Conservation (phyloP, 2,113 vertebrate genomes). For the Odobenus rosmarus region DNA sequence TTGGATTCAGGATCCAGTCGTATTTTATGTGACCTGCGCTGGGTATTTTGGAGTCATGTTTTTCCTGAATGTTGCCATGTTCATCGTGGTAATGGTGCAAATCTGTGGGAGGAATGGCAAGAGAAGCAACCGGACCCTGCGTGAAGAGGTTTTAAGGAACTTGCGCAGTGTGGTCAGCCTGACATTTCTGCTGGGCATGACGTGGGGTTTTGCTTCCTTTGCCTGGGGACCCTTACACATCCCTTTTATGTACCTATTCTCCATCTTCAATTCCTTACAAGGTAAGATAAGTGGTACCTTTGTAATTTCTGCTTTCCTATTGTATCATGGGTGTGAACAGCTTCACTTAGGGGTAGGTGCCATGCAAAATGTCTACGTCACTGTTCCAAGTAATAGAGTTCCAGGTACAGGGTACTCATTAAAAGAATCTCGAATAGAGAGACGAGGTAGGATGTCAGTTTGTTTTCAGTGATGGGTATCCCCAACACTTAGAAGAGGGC, state of each 20-base stretch:
- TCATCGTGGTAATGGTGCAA: slow-evolving; percentile 98
- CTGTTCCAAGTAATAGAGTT: neutral
- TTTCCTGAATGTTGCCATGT: slow-evolving; percentile 97
- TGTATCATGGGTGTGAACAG: neutral
- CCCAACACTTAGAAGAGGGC: neutral
- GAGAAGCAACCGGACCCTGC: slow-evolving; percentile 92
- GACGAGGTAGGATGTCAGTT: neutral
- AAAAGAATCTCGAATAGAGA: neutral
- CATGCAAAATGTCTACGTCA: neutral
- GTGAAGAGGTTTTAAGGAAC: slow-evolving; percentile 95
- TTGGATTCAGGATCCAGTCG: slow-evolving; percentile 89
- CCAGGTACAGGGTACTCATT: neutral
- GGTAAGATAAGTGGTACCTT: slow-evolving; percentile 85
- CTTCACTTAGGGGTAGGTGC: neutral
- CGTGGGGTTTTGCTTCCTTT: slow-evolving; percentile 98
- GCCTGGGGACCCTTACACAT: slow-evolving; percentile 94
- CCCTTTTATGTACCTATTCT: slow-evolving; percentile 95
- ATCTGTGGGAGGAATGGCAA: slow-evolving; percentile 98
- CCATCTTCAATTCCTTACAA: slow-evolving; percentile 98
- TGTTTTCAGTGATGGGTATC: neutral
- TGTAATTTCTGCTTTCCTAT: neutral
- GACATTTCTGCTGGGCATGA: slow-evolving; percentile 98
- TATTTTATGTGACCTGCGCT: slow-evolving; percentile 94
- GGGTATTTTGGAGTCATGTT: slow-evolving; percentile 96
- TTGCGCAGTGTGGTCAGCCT: slow-evolving; percentile 96